phyloP scores from a whole-genome alignment of 2,797 vertebrate genomes.

The Sebastes wilsoni region DNA sequence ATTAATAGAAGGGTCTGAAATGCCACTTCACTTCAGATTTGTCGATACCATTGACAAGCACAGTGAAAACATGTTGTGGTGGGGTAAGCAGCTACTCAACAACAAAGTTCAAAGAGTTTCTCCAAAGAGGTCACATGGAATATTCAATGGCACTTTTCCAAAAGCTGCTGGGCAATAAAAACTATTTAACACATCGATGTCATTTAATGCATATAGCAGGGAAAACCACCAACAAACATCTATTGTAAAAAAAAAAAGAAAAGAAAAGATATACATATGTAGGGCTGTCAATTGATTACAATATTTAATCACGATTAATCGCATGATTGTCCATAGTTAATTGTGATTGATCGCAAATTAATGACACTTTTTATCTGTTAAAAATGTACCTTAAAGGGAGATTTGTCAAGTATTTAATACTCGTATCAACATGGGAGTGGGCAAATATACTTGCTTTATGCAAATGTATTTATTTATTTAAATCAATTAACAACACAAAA shows the following conservation, averaged over 20 bases:
- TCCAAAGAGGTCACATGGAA: background rate
- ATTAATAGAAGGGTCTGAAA: background rate
- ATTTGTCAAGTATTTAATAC: no score
- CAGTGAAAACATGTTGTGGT: background rate
- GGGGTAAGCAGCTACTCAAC: background rate
- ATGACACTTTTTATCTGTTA: no score
- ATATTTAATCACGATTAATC: no score
- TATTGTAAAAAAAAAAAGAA: background rate
- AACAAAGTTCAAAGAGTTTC: background rate
- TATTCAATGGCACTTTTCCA: background rate
- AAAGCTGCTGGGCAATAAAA: constrained; percentile 17
- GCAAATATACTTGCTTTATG: no score
- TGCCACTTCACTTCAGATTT: background rate
- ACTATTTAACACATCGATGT: background rate
- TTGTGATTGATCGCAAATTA: no score
- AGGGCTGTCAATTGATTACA: no score
- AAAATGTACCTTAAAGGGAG: no score
- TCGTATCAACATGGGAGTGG: no score
- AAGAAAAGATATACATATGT: fast-evolving
- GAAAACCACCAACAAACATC: constrained; percentile 2
- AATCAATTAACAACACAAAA: no score
- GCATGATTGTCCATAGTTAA: no score
- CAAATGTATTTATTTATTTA: no score
- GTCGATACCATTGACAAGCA: background rate
- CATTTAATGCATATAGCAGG: background rate